Conservation (phyloP, 2,113 vertebrate species). For the Pipra filicauda region DNA sequence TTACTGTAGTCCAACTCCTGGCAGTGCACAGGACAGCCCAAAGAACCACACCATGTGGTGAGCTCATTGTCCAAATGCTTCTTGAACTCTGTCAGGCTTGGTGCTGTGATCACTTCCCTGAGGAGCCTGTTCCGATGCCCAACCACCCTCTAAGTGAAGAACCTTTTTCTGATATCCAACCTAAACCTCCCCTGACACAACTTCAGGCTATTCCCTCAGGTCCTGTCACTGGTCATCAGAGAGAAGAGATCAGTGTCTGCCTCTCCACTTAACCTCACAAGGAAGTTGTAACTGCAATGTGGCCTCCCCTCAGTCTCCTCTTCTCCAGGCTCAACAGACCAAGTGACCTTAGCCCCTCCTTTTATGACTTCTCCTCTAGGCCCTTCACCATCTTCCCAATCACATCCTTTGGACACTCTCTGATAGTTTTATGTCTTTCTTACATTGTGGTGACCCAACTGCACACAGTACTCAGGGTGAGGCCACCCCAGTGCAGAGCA, state of each 20-base stretch:
- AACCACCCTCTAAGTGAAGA: background rate
- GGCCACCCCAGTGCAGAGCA: accelerated
- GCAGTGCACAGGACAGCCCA: background rate
- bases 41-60: background rate
- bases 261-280: too few species aligned
- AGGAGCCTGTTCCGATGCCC: background rate
- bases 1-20: background rate
- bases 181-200: background rate
- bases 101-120: too few species aligned
- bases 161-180: background rate
- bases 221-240: background rate
- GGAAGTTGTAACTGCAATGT: background rate
- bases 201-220: background rate
- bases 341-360: background rate
- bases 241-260: background rate
- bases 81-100: background rate
- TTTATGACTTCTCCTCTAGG: accelerated
- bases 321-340: background rate
- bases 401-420: background rate
- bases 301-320: background rate
- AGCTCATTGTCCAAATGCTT: background rate
- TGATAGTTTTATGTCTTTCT: background rate
- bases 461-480: background rate
- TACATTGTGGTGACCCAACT: too few species aligned
- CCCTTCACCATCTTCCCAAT: background rate